Conservation (phyloP, 2,888 invertebrate genomes). For the Glaucopsyche alexis region DNA sequence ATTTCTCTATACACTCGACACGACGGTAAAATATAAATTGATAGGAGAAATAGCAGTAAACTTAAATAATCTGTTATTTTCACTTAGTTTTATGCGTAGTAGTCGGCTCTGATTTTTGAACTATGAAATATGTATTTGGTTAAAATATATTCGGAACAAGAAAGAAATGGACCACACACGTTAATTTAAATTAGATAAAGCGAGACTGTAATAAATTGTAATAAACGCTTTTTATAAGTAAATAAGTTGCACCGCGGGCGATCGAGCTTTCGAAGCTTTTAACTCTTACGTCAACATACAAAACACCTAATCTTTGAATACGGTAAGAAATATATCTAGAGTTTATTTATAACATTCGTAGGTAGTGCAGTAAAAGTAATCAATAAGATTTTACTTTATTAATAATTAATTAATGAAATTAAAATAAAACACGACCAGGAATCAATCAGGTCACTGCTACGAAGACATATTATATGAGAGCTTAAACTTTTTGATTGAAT, state of each 20-base stretch:
- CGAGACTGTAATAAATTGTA: conserved; percentile 23
- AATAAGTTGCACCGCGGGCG: conserved; percentile 66
- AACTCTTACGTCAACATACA: conserved; percentile 52
- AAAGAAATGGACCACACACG: conserved; percentile 19
- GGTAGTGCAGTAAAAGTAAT: neutral
- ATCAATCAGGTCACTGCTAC: neutral
- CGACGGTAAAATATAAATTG: neutral
- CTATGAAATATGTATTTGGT: neutral
- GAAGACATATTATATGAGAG: neutral
- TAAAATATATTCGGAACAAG: conserved; percentile 8
- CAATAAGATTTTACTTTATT: no score
- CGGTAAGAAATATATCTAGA: neutral
- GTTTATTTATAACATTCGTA: neutral
- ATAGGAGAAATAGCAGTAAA: neutral
- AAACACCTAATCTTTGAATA: neutral
- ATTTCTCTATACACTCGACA: neutral
- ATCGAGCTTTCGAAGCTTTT: conserved; percentile 66
- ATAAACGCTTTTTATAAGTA: conserved; percentile 39
- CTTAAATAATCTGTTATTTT: neutral
- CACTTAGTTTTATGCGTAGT: neutral
- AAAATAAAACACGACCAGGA: neutral
- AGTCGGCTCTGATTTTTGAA: neutral
- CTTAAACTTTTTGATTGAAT: neutral
- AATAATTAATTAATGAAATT: neutral
- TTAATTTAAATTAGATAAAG: conserved; percentile 27